Percentiles rank a stretch among this genome's conserved stretches.
These are phyloP conservation scores for Centropristis striata DNA, from an alignment of 2,113 vertebrate species.

Conservation along the genomic window DNA sequence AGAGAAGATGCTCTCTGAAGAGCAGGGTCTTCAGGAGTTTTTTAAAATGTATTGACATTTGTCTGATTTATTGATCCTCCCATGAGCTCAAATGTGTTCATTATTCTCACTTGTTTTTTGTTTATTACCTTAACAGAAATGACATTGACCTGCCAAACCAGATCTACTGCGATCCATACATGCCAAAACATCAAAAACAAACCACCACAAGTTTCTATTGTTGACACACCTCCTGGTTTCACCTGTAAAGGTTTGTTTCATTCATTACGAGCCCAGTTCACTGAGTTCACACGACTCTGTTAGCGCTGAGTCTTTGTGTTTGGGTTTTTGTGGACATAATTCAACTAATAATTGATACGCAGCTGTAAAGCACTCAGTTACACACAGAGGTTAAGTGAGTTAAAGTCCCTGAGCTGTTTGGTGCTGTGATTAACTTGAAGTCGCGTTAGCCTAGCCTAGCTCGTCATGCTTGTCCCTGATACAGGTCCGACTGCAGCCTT, in stretches of 20 bases:
- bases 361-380: accelerated
- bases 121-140: too few species aligned
- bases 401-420: neutral
- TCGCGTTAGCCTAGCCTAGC: conserved; percentile 69
- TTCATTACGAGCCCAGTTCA: conserved; percentile 6
- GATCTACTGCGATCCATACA: too few species aligned
- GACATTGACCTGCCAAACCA: neutral
- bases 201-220: neutral
- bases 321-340: neutral
- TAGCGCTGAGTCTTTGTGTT: accelerated
- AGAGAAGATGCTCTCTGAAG: too few species aligned
- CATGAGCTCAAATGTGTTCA: too few species aligned
- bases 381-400: neutral
- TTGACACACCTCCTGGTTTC: neutral
- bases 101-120: too few species aligned
- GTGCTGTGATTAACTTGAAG: neutral
- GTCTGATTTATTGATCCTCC: too few species aligned
- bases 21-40: too few species aligned
- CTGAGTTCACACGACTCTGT: neutral
- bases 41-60: too few species aligned
- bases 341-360: neutral
- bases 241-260: conserved; percentile 14
- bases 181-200: neutral
- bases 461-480: neutral
- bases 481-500: neutral